Evolutionary conservation across 2,888 invertebrate species (phyloP).

Genomic region (Eupithecia centaureata): DNA sequence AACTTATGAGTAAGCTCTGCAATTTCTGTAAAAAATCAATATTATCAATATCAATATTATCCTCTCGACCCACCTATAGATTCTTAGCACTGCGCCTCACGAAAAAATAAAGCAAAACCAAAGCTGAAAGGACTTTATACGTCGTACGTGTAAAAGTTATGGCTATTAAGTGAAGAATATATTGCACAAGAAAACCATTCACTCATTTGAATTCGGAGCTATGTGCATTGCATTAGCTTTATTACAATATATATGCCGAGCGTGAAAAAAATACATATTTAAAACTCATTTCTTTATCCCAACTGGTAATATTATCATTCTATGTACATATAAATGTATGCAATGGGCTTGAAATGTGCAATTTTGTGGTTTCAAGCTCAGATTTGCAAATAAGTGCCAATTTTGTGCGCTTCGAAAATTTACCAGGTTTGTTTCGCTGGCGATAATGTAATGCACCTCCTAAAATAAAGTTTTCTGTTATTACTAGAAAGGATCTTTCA

Average conservation of each 20-base stretch:
- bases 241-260: not conserved
- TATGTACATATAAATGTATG: not conserved
- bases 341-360: conserved; percentile 17
- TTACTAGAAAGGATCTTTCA: conserved; percentile 23
- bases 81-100: not conserved
- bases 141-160: not conserved
- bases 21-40: conserved; percentile 88
- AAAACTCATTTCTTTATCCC: not conserved
- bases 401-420: conserved; percentile 41
- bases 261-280: not conserved
- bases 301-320: not conserved
- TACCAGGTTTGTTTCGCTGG: conserved; percentile 67
- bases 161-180: not conserved
- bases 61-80: not conserved
- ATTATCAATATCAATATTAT: not conserved
- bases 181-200: not conserved
- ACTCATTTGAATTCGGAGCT: not conserved
- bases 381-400: conserved; percentile 39
- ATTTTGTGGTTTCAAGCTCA: conserved; percentile 37
- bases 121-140: conserved; percentile 5
- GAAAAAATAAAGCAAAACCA: not conserved
- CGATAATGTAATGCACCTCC: conserved; percentile 76
- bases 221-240: not conserved
- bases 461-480: conserved; percentile 67
- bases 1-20: conserved; percentile 91